Conservation (phyloP, 2,113 vertebrate genomes). For the Leptosomus discolor region DNA sequence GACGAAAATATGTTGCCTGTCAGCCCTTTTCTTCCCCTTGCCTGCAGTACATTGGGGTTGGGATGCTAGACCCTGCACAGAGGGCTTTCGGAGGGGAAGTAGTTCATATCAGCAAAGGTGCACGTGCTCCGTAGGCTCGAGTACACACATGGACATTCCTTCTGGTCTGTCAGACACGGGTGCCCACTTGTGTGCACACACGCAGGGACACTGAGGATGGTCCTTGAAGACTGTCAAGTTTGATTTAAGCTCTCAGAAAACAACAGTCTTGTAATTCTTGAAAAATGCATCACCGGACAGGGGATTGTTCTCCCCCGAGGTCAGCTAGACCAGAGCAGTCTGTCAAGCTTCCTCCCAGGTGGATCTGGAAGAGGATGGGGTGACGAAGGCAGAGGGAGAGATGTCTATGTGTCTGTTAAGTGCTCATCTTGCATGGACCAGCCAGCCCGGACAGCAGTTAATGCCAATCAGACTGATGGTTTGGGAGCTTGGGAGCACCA, state of each 20-base stretch:
- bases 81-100: not conserved
- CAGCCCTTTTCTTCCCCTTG: not conserved
- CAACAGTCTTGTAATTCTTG: not conserved
- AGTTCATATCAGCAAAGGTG: not conserved
- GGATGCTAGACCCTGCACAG: not conserved
- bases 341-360: not conserved
- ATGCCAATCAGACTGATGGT: not conserved
- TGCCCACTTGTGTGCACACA: accelerated
- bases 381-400: not conserved
- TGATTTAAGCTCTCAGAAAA: not conserved
- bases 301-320: not conserved
- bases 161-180: not conserved
- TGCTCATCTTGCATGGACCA: not conserved
- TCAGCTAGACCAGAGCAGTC: not conserved
- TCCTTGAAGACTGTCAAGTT: not conserved
- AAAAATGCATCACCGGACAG: not conserved
- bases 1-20: not conserved
- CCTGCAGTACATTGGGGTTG: not conserved
- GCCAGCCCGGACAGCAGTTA: not conserved
- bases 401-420: not conserved
- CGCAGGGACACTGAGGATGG: not conserved
- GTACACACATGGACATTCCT: accelerated
- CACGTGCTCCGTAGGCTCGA: accelerated
- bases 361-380: not conserved
- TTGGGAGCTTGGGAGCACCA: not conserved